Evolutionary conservation across 1,140 invertebrate genomes (phyloP), one percentile per base, ranked within the genome.

Genomic region (Neuroterus valhalla): DNA sequence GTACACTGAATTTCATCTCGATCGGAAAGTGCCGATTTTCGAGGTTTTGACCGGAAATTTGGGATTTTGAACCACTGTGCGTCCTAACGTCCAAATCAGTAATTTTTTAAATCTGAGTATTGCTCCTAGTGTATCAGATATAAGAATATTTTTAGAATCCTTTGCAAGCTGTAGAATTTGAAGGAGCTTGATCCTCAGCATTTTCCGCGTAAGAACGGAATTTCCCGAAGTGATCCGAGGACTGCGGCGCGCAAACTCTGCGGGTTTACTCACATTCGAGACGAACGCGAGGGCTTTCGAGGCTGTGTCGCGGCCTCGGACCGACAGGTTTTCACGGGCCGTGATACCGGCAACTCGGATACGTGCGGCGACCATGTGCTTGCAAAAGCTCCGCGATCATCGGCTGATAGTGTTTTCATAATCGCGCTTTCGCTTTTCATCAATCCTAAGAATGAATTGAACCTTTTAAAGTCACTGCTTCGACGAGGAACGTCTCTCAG

Each of bases 291-390:
- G 73, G 71, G 80, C 78, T 80, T 77, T 78, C 78, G 80, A 77
- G 75, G 76, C 67, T 50, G 79, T 79, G 77, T 69, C 71, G 80
- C 77, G 77, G 79, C 77, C 68, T 79, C 74, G 68, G 72, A 73
- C 78, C 80, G 81, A 78, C 83, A 86, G 84, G 82, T 85, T 85
- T 76, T 73, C 77, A 78, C 81, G 78, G 83, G 77, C 78, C 77
- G 84, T 73, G 81, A 71, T 72, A 74, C 80, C 43, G 77, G 72
- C 72, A 81, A 72, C 81, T 69, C 73, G 78, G 67, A 71, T 68
- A 23, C 42, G 26, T 68, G 38, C 52, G 52, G 42, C 50, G 50
- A 67, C 78, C 83, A 84, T 83, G 83, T 84, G 81, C 79, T 80
- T 72, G 71, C 55, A 46, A 12, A 19, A 31, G 19, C 45, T 48